Evolutionary conservation across 1,140 invertebrate genomes (phyloP).

Genomic region (Aphaenogaster floridana): DNA sequence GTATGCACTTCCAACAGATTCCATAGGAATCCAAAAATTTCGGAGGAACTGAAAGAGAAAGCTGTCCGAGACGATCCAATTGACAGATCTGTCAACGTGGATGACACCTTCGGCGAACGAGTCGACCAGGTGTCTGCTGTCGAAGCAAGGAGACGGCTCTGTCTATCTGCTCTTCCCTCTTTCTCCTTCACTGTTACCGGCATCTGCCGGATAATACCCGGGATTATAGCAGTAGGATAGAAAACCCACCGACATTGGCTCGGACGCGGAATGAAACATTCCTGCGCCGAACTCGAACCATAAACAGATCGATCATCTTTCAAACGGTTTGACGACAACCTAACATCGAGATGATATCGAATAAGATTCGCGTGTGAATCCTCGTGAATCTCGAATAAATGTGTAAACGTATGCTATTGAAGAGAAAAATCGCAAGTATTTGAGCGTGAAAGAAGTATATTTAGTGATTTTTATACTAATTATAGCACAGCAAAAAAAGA

Average conservation of each 20-base stretch:
- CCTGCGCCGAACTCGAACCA: conserved; percentile 61
- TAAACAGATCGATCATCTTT: conserved; percentile 86
- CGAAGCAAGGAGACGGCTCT: conserved; percentile 74
- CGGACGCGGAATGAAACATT: conserved; percentile 62
- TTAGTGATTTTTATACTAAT: neutral
- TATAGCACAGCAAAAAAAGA: neutral
- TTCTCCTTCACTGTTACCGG: conserved; percentile 67
- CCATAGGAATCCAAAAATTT: conserved; percentile 59
- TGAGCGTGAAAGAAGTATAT: neutral
- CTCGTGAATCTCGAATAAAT: conserved; percentile 17
- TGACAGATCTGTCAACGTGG: conserved; percentile 84
- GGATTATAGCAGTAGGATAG: conserved; percentile 80
- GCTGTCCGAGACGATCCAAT: conserved; percentile 75
- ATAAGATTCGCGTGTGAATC: conserved; percentile 67
- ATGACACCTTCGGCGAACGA: conserved; percentile 81
- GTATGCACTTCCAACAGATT: conserved; percentile 37
- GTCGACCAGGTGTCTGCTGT: conserved; percentile 75
- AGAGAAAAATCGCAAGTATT: neutral
- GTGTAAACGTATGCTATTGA: neutral
- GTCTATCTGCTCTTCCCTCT: conserved; percentile 65
- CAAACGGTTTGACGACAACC: conserved; percentile 79
- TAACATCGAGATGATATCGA: conserved; percentile 73
- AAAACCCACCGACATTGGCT: conserved; percentile 65
- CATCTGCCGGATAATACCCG: conserved; percentile 85
- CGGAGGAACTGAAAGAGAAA: conserved; percentile 30